Evolutionary conservation across 2,888 invertebrate species (phyloP).

Genomic region (Heterodera filipjevi): DNA sequence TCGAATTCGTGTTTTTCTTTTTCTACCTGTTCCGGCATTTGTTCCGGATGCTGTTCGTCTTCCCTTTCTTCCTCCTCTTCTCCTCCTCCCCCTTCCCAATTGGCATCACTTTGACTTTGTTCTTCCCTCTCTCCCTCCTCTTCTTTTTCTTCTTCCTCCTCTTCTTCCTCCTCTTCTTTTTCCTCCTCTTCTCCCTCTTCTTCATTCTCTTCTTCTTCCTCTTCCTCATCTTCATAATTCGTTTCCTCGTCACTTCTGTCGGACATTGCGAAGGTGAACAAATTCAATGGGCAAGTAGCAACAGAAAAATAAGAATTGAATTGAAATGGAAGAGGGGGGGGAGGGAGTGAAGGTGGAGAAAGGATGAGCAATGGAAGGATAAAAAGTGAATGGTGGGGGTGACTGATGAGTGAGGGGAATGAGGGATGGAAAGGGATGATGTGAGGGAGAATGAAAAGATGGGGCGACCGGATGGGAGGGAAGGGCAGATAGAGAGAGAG

Average conservation of each 20-base stretch:
- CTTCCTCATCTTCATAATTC: neutral
- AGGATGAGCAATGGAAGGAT: too few species aligned
- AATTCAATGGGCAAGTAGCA: too few species aligned
- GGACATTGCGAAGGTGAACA: neutral
- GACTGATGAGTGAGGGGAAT: too few species aligned
- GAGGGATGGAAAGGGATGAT: too few species aligned
- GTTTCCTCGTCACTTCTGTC: neutral
- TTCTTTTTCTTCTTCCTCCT: slow-evolving; percentile 36
- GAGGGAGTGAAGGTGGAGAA: too few species aligned
- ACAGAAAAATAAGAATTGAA: too few species aligned
- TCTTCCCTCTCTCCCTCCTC: slow-evolving; percentile 36
- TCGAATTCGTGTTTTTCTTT: too few species aligned
- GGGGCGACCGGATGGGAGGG: too few species aligned
- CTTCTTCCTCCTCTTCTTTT: slow-evolving; percentile 26
- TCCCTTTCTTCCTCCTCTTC: slow-evolving; percentile 31
- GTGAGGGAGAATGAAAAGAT: too few species aligned
- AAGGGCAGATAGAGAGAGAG: neutral
- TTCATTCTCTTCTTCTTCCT: slow-evolving; percentile 31
- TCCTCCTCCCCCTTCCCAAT: slow-evolving; percentile 30
- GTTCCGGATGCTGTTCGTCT: slow-evolving; percentile 25
- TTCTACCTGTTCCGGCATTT: slow-evolving; percentile 23
- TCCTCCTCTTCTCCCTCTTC: slow-evolving; percentile 30
- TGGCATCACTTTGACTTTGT: slow-evolving; percentile 26
- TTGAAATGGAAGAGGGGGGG: too few species aligned
- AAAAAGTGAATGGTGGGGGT: too few species aligned